These are phyloP conservation scores for Sabatieria punctata DNA, from an alignment of 2,888 invertebrate genomes.

Conservation along the genomic window DNA sequence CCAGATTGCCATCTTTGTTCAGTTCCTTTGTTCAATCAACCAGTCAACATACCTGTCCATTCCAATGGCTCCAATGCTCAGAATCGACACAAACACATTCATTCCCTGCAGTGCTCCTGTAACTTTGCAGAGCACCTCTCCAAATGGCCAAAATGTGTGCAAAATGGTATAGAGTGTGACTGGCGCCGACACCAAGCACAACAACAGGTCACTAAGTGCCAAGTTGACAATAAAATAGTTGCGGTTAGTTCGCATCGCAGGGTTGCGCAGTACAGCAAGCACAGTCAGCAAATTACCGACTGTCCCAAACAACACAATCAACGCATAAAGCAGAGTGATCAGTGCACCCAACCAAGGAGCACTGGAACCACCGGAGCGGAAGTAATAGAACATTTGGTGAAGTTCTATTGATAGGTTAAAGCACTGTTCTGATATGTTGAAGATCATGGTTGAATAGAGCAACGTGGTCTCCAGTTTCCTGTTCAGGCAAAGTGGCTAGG, in stretches of 20 bases:
- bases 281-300: conserved; percentile 68
- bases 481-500: too few relatives aligned
- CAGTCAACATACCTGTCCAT: too few relatives aligned
- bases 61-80: conserved; percentile 67
- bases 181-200: conserved; percentile 74
- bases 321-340: too few relatives aligned
- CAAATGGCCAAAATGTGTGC: conserved; percentile 64
- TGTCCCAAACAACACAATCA: conserved; percentile 41
- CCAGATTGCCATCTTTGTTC: too few relatives aligned
- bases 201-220: conserved; percentile 47
- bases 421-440: too few relatives aligned
- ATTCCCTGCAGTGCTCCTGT: conserved; percentile 40
- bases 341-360: too few relatives aligned
- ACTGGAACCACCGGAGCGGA: too few relatives aligned
- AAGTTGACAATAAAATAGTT: conserved; percentile 36
- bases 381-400: too few relatives aligned
- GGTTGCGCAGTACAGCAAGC: conserved; percentile 54
- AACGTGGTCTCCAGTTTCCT: too few relatives aligned
- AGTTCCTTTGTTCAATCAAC: too few relatives aligned
- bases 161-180: conserved; percentile 65
- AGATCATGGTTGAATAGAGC: too few relatives aligned
- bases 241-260: conserved; percentile 66
- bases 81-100: conserved; percentile 74
- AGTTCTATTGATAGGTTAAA: too few relatives aligned
- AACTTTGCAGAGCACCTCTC: conserved; percentile 60